Base-by-base conservation (phyloP, 2,797 vertebrate species). In the Crenuchus spilurus region DNA sequence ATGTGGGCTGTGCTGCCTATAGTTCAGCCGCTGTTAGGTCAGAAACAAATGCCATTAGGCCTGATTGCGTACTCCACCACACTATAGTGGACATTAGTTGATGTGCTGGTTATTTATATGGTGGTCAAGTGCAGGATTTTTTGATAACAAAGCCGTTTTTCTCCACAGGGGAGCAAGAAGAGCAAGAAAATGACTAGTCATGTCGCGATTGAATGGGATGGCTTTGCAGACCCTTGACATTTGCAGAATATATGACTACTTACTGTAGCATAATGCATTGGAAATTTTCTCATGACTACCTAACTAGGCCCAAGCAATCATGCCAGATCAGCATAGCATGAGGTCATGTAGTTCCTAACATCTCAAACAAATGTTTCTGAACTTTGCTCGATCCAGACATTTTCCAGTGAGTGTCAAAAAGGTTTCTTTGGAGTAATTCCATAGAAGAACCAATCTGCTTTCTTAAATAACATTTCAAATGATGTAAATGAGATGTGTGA, bases 71-170 rank as follows among this genome's bases (percentile, higher is more conserved):
- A 91, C 89, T 91, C 83, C 83, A 82, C 88, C 87, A 88, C 88
- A 86, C 85, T 84, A 87, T 84, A 85, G 86, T 88, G 84, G 86
- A 88, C 87, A 88, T 92, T 90, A 89, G 84, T 83, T 88, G 90
- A 92, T 92, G 89, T 70, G 80, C 77, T 85, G 90, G 89, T 88
- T 91, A 92, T 92, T 93, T 91, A 92, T 92, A 90, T 86, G 48
- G 61, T 57, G 22, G 84, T 88, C 87, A 87, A 92, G 91, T 90
- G 85, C 75, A 80, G 84, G 86, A 88, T 91, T 89, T n/a, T 93
- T 84, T 87, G 82, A 79, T 90, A 86, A 89, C 91, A 87, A 90
- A 86, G 86, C 85, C 88, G 86, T 87, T 92, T 91, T 89, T 87
- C 87, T 84, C 83, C 63, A 66, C 41, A 70, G 75, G 82, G 84